Evolutionary conservation across 2,888 invertebrate genomes (phyloP), one percentile per base, ranked within the genome.

Genomic region (Nemapogon koenigi): DNA sequence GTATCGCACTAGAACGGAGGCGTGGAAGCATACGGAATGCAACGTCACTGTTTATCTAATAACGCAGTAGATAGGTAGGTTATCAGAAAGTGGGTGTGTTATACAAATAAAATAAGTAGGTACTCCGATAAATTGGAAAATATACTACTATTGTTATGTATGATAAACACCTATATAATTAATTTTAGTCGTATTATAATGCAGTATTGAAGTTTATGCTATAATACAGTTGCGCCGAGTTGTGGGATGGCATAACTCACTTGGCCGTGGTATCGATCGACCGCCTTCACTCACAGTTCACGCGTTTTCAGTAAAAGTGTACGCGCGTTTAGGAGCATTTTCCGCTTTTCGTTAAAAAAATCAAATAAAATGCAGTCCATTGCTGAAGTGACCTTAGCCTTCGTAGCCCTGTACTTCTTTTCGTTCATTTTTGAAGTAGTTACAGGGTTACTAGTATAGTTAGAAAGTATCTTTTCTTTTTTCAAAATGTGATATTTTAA

Each of bases 341-440:
- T 53, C 45, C 45, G 41, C 32, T 48, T 50, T 49, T 47, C 45
- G 43, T 40, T n/a, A 37, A 48, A 48, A 54, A 52, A 51, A 53
- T 44, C 41, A 44, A 53, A 50, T 49, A 65, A 64, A 68, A 76
- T 78, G 78, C 66, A 76, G 58, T 66, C 76, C 41, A 64, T 78
- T 46, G 78, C 78, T 46, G 78, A 78, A 59, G 76, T 68, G 40
- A 76, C 76, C 40, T 50, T 78, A 44, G 76, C 76, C 45, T 73
- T 78, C 45, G 51, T 67, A 32, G 72, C 76, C 43, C 61, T 78
- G 6, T 78, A 78, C 46, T 53, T 78, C 32, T 76, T 78, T 51
- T 78, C 78, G 39, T 68, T 78, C 41, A 49, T 78, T 25, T 76
- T 78, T 44, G 78, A 78, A 55, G 73, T 72, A 22, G 76, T 78